phyloP scores from a whole-genome alignment of 1,140 invertebrate species.

The Camponotus pennsylvanicus region DNA sequence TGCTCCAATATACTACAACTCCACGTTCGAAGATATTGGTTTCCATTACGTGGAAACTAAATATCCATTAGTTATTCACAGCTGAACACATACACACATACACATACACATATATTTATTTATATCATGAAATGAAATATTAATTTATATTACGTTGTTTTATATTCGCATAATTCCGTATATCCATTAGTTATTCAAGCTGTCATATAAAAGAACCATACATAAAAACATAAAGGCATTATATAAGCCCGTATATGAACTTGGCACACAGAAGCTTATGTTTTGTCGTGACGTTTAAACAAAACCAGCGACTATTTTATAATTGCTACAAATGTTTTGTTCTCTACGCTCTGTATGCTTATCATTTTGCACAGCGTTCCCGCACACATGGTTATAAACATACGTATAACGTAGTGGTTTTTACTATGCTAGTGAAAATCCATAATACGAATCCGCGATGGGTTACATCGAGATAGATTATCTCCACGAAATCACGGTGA shows the following conservation, averaged over 20 bases:
- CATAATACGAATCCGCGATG: neutral
- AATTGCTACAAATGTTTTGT: constrained; percentile 7
- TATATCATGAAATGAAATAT: neutral
- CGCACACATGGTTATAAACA: neutral
- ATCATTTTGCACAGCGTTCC: neutral
- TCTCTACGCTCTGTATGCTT: neutral
- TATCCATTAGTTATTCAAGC: neutral
- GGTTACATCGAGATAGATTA: constrained; percentile 17
- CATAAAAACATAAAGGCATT: constrained; percentile 7
- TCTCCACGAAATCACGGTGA: constrained; percentile 26
- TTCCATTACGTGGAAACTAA: neutral
- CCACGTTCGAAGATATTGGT: neutral
- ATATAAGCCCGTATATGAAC: neutral
- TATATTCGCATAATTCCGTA: neutral
- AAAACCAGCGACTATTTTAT: neutral
- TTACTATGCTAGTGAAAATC: constrained; percentile 7
- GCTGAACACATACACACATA: too few species aligned
- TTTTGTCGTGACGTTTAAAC: neutral
- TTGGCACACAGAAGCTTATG: neutral
- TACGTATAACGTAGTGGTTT: neutral
- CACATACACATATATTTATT: neutral
- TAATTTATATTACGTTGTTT: neutral
- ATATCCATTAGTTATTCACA: too few species aligned
- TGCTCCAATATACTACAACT: constrained; percentile 8
- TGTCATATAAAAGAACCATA: neutral